Base-by-base conservation (phyloP, 2,888 invertebrate species). In the Hirtodrosophila alboralis region DNA sequence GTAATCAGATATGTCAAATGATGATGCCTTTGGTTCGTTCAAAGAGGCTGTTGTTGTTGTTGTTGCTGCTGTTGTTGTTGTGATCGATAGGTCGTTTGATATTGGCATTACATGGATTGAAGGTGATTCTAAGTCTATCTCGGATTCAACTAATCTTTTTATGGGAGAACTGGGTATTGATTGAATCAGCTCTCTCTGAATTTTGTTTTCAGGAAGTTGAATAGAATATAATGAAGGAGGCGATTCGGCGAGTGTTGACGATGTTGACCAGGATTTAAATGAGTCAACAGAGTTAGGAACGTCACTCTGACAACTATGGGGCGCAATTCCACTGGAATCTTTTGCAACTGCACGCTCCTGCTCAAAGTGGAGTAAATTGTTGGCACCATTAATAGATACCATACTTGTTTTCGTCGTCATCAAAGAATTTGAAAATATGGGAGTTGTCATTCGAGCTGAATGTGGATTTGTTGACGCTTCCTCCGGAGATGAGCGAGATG, bases 1-100 rank as follows among this genome's bases (percentile, higher is more conserved):
- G 51, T 86, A 88, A 31, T 86, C 78, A 33, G 69, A 54, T 44
- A 77, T 68, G 28, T 81, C 69, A 41, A 67, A 77, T 47, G 67
- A 36, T 44, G 70, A 48, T 58, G 60, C 9, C n/a, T 53, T 47
- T 30, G 47, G 12, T 47, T 51, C 41, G 14, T 12, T 31, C 13
- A 41, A n/a, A 14, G 23, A 26, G 13, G 51, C 9, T 8, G 40
- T 36, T 48, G 26, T 31, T 40, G 31, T 3, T 16, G 31, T 23
- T 21, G 21, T 33, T 14, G 13, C n/a, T 48, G 26, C 28, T 40
- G 31, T 3, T 16, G 31, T 27, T 36, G 14, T 43, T 14, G 16
- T 41, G 26, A 23, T 38, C n/a, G 33, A 41, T 26, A 23, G 21
- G 13, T 48, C 21, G 4, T 23, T 23, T 41, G 53, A 28, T 45